These are phyloP conservation scores for Ardeotis arabs DNA, from an alignment of 2,113 vertebrate genomes.

Conservation along the genomic window DNA sequence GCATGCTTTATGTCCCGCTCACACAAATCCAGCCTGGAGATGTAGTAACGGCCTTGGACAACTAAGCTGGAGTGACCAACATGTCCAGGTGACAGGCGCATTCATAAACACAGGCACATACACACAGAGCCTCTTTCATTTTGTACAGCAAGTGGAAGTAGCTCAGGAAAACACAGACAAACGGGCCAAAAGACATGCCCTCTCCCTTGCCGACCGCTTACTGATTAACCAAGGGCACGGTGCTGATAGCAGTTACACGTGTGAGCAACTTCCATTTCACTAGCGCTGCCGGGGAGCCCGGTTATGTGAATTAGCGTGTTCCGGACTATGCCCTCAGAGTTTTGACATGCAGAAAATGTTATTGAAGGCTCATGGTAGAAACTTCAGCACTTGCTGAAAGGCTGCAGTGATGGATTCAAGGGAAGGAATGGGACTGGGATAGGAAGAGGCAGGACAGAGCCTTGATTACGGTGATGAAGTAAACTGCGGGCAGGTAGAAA, in stretches of 20 bases:
- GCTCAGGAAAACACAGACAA: neutral
- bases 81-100: neutral
- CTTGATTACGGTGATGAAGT: neutral
- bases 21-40: neutral
- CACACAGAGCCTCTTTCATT: neutral
- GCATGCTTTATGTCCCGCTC: neutral
- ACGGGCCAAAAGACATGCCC: neutral
- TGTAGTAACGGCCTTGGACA: neutral
- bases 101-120: neutral
- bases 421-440: neutral
- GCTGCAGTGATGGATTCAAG: neutral
- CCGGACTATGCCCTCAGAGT: neutral
- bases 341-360: neutral
- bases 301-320: neutral
- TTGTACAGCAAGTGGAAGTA: neutral
- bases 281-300: too few species aligned
- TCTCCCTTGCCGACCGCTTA: neutral
- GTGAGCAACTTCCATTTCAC: neutral
- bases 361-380: neutral
- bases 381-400: neutral
- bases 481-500: neutral
- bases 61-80: neutral
- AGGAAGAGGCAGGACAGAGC: neutral
- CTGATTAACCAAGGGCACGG: neutral
- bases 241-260: rapidly evolving